phyloP scores from a whole-genome alignment of 2,797 vertebrate genomes.

The Ctenochaetus hawaiiensis region DNA sequence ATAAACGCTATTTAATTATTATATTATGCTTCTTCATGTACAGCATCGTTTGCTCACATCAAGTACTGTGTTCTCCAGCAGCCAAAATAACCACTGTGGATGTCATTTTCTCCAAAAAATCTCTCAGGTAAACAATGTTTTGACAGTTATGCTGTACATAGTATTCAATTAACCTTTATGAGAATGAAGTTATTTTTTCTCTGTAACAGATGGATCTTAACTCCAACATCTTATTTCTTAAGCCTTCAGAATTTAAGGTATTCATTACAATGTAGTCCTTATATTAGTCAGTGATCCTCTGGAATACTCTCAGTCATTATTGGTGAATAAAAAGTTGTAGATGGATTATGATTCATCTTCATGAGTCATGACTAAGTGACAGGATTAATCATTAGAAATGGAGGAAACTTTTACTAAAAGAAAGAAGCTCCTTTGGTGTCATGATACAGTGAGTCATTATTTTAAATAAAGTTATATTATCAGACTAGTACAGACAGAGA shows the following conservation, averaged over 20 bases:
- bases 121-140: too few relatives aligned
- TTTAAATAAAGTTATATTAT: conserved; percentile 35
- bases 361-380: conserved; percentile 37
- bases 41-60: neutral
- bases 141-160: too few relatives aligned
- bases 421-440: conserved; percentile 2
- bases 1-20: too few relatives aligned
- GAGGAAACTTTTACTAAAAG: conserved; percentile 5
- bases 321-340: neutral
- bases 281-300: neutral
- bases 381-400: conserved; percentile 18
- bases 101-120: neutral
- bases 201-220: neutral
- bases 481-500: conserved; percentile 4
- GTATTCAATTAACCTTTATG: neutral
- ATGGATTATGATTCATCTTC: conserved; percentile 28
- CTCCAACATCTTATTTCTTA: neutral
- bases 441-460: conserved; percentile 29
- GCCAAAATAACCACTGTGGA: neutral
- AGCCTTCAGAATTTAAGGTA: neutral
- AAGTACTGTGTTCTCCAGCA: neutral
- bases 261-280: neutral
- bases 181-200: conserved; percentile 1
- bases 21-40: too few relatives aligned
- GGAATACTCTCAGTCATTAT: neutral